Conservation (phyloP, 2,888 invertebrate genomes). For the Protonemura montana region DNA sequence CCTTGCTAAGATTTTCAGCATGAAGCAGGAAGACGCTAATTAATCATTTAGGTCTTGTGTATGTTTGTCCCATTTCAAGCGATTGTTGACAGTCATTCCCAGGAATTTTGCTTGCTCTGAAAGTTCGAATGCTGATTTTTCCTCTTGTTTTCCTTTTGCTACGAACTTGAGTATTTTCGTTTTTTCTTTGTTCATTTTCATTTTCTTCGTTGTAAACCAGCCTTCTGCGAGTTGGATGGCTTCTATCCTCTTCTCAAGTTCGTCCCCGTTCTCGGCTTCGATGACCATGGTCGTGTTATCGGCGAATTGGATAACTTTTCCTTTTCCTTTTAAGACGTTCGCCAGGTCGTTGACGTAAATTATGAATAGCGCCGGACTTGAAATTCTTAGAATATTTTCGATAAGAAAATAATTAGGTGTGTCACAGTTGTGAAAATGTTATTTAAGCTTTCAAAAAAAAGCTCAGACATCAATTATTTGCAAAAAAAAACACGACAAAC, state of each 20-base stretch:
- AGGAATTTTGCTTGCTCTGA: not conserved
- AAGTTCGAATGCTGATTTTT: not conserved
- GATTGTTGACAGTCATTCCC: not conserved
- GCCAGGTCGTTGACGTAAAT: constrained; percentile 28
- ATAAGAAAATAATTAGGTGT: too few species aligned
- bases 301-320: constrained; percentile 12
- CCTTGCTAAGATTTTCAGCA: not conserved
- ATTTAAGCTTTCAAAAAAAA: too few species aligned
- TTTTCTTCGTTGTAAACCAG: not conserved
- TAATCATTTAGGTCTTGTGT: not conserved
- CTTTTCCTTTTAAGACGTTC: not conserved
- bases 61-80: constrained; percentile 12
- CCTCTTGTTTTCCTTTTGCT: not conserved
- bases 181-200: not conserved
- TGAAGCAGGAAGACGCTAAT: not conserved
- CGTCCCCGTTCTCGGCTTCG: not conserved
- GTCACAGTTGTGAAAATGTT: too few species aligned
- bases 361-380: constrained; percentile 23
- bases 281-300: not conserved
- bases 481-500: too few species aligned
- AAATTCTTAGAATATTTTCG: too few species aligned
- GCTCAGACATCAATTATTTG: too few species aligned
- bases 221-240: not conserved
- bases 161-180: not conserved
- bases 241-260: not conserved